These are phyloP conservation scores for Penaeus indicus DNA, from an alignment of 1,140 invertebrate genomes.

Conservation along the genomic window DNA sequence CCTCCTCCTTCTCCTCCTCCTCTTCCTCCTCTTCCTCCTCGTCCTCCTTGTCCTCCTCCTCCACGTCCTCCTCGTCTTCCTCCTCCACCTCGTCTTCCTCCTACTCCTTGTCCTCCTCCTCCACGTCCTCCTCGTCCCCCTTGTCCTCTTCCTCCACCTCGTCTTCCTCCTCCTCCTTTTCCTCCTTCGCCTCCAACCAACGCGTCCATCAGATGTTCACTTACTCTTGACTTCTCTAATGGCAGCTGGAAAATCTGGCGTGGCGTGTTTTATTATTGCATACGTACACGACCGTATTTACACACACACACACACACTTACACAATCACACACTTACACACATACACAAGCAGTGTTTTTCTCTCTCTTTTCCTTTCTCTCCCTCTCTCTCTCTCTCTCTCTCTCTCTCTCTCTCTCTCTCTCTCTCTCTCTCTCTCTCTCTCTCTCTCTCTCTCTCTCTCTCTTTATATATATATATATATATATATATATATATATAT, in stretches of 20 bases:
- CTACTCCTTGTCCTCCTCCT: not conserved
- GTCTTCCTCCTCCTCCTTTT: no score
- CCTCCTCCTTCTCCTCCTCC: no score
- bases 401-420: slow-evolving; percentile 16
- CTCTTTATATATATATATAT: not conserved
- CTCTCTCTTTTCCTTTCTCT: not conserved
- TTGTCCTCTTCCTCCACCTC: no score
- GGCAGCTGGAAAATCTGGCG: no score
- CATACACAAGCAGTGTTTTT: not conserved
- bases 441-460: not conserved
- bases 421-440: slow-evolving; percentile 14
- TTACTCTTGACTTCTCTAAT: no score
- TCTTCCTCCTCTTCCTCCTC: no score
- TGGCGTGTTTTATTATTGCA: not conserved
- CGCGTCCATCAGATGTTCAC: no score
- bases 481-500: slow-evolving; percentile 11
- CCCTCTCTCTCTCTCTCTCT: not conserved
- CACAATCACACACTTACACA: not conserved
- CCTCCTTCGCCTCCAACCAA: no score
- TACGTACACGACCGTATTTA: not conserved
- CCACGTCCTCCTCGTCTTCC: no score
- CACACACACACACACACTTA: slow-evolving; percentile 6
- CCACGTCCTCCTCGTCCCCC: not conserved
- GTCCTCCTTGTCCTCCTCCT: no score
- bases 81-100: not conserved